These are phyloP conservation scores for Nemoura dubitans DNA, from an alignment of 2,888 invertebrate species.

Conservation along the genomic window DNA sequence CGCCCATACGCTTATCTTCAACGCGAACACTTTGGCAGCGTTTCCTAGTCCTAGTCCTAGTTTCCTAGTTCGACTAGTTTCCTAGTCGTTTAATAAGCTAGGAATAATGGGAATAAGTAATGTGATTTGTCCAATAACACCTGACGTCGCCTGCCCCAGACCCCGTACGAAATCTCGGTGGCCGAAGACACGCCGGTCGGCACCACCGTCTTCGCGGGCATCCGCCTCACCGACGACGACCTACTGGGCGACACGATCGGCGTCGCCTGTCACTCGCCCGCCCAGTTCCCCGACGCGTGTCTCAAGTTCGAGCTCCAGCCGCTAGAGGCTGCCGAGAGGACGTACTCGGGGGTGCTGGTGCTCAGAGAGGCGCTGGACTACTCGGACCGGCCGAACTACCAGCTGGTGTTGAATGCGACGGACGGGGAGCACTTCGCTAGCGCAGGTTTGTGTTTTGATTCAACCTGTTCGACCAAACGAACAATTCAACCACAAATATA, in stretches of 20 bases:
- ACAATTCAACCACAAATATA: too few relatives aligned
- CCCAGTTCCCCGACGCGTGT: conserved; percentile 76
- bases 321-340: conserved; percentile 68
- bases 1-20: too few relatives aligned
- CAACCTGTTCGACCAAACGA: too few relatives aligned
- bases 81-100: too few relatives aligned
- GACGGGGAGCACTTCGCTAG: conserved; percentile 55
- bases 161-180: conserved; percentile 82
- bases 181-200: conserved; percentile 79
- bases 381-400: conserved; percentile 79
- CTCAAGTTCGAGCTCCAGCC: conserved; percentile 73
- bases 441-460: too few relatives aligned
- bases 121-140: too few relatives aligned
- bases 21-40: too few relatives aligned
- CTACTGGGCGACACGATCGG: conserved; percentile 82
- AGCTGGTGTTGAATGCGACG: conserved; percentile 78
- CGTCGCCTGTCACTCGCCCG: conserved; percentile 70
- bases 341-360: conserved; percentile 76
- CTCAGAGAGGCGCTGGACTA: conserved; percentile 78
- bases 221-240: conserved; percentile 82
- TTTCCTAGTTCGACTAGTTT: too few relatives aligned
- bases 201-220: conserved; percentile 75
- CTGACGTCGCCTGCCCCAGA: conserved; percentile 62
- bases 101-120: too few relatives aligned
- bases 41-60: too few relatives aligned